Percentiles rank a stretch among this genome's conserved stretches.
These are phyloP conservation scores for Dasypus novemcinctus DNA, from an alignment of 2,113 vertebrate species.

Conservation along the genomic window DNA sequence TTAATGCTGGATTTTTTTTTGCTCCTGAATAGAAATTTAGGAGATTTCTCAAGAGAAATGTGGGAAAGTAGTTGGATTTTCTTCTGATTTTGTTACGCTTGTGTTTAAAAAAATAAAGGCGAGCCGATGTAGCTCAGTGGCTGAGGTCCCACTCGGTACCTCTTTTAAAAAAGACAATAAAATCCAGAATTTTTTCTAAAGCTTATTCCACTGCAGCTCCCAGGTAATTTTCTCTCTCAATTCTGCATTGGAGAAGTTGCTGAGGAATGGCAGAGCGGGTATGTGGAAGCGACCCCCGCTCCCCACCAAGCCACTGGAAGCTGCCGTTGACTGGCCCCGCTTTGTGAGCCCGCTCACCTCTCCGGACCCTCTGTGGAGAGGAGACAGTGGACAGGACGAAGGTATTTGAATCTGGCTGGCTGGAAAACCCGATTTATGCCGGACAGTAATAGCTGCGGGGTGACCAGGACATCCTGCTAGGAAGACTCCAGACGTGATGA, in stretches of 20 bases:
- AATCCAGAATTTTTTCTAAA: slow-evolving; percentile 5
- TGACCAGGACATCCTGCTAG: slow-evolving; percentile 33
- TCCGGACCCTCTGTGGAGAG: not conserved
- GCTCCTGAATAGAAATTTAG: not conserved
- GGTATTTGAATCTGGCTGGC: not conserved
- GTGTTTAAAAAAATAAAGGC: not conserved
- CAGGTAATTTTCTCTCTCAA: not conserved
- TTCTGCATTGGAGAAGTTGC: not conserved
- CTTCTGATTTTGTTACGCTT: not conserved
- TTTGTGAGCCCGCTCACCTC: not conserved
- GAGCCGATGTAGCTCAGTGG: no score
- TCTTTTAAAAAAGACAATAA: slow-evolving; percentile 17
- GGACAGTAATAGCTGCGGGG: not conserved
- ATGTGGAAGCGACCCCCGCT: not conserved
- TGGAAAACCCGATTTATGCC: slow-evolving; percentile 10
- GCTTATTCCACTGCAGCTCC: not conserved
- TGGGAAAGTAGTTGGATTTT: not conserved
- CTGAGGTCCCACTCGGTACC: no score
- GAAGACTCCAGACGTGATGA: slow-evolving; percentile 37
- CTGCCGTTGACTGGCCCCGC: not conserved
- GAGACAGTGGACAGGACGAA: not conserved
- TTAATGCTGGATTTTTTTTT: not conserved
- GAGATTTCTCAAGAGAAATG: slow-evolving; percentile 19
- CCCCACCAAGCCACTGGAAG: not conserved
- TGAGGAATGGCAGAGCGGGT: not conserved